A percentile compares a stretch with the other conserved stretches of the same genome.
phyloP scores from a whole-genome alignment of 1,140 invertebrate genomes.

The Brachionus rotundiformis region DNA sequence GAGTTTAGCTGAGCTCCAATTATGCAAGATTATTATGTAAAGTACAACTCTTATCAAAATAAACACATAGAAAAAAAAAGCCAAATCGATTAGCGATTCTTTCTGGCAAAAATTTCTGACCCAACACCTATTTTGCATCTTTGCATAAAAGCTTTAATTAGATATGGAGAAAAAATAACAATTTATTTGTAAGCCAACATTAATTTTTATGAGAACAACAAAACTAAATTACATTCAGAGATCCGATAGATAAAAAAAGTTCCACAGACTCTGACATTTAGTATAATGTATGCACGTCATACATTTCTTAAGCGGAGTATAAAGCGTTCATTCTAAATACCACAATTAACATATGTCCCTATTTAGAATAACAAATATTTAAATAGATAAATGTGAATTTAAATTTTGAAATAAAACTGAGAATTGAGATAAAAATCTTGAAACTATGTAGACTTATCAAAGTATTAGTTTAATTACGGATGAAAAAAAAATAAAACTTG shows the following conservation, averaged over 20 bases:
- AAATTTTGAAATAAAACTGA: background rate
- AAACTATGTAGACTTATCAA: background rate
- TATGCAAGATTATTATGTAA: constrained; percentile 2
- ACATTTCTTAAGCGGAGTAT: background rate
- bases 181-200: background rate
- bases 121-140: background rate
- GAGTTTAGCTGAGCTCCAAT: background rate
- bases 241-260: background rate
- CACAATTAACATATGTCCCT: background rate
- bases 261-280: constrained; percentile 6
- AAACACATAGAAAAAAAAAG: background rate
- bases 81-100: background rate
- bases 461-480: background rate
- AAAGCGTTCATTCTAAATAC: background rate
- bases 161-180: background rate
- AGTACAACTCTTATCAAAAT: background rate
- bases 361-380: background rate
- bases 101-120: background rate
- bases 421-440: background rate
- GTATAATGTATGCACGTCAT: background rate
- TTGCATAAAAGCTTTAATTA: background rate
- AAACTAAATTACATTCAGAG: background rate
- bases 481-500: background rate
- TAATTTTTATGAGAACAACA: background rate
- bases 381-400: constrained; percentile 1